Base-by-base conservation (phyloP, 2,113 vertebrate species). In the Azemiops feae region DNA sequence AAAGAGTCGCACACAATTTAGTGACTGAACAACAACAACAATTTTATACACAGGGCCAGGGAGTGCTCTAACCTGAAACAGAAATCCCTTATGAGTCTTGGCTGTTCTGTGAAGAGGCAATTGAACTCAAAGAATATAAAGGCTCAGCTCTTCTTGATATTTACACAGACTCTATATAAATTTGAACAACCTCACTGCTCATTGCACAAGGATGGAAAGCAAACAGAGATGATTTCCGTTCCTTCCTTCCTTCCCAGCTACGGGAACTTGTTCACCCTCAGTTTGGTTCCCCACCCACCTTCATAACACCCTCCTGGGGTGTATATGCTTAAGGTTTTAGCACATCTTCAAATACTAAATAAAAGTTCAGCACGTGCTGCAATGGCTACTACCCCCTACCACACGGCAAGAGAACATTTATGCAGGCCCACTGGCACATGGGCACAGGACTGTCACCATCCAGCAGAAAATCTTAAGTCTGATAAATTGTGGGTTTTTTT, bases 301-400 rank as follows among this genome's bases (percentile, higher is more conserved):
- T n/a, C 8, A 12, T n/a, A 22, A 60, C 74, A 64, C 52, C 74
- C 45, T 60, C 87, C 88, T 12, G 3, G 25, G 6, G 85, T 9
- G 58, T 74, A 64, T 90, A 89, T 39, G 3, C 74, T 60, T 94
- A 93, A 39, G 94, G 90, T 93, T 93, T 93, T 91, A 4, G 93
- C 91, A 93, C 92, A 91, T 64, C 91, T 69, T 86, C 45, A 87
- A 43, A n/a, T 6, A 43, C 23, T 45, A 43, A 55, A 10, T 25
- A 23, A 20, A 18, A 45, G 2, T 30, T 20, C 43, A 69, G 64
- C n/a, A 88, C 23, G 14, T 27, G n/a, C 4, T 45, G 47, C 43
- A 18, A 10, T 23, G 25, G 43, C 20, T 39, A 16, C 69, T 53
- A 30, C 54, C 4, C 18, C 20, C 43, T 39, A 39, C 81, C 43